Evolutionary conservation across 1,140 invertebrate species (phyloP).

Genomic region (Sarcophaga peregrina): DNA sequence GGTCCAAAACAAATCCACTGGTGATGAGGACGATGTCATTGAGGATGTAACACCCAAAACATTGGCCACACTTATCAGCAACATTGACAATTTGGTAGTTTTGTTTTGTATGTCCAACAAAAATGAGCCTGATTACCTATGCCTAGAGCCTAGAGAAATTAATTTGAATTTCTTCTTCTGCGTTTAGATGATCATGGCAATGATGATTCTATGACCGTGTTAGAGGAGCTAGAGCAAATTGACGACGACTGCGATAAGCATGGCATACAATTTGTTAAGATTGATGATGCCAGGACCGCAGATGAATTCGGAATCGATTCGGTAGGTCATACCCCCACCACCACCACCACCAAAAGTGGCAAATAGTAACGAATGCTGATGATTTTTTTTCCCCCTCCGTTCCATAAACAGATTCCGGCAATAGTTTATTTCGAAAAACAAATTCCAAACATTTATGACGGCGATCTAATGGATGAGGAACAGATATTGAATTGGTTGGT

Average conservation of each 20-base stretch:
- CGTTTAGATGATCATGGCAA: conserved; percentile 83
- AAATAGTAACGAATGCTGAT: too few species aligned
- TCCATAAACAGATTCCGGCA: conserved; percentile 70
- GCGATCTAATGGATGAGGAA: conserved; percentile 90
- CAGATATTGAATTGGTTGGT: conserved; percentile 90
- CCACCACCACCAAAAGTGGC: too few species aligned
- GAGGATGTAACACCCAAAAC: conserved; percentile 92
- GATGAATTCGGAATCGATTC: conserved; percentile 88
- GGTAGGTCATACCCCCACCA: conserved; percentile 62
- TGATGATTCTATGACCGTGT: conserved; percentile 84
- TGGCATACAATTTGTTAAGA: conserved; percentile 94
- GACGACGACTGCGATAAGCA: conserved; percentile 92
- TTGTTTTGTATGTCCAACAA: conserved; percentile 84
- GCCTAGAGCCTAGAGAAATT: background rate
- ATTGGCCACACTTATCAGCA: conserved; percentile 86
- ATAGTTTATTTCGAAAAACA: conserved; percentile 94
- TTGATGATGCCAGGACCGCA: conserved; percentile 85
- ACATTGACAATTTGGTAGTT: conserved; percentile 91
- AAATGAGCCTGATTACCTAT: background rate
- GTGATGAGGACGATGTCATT: conserved; percentile 92
- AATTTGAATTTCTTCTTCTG: conserved; percentile 43
- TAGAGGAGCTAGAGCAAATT: conserved; percentile 89
- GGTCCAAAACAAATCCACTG: conserved; percentile 90
- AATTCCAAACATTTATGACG: conserved; percentile 92
- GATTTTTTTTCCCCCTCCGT: background rate